Evolutionary conservation across 2,888 invertebrate species (phyloP).

Genomic region (Corbicula japonica): DNA sequence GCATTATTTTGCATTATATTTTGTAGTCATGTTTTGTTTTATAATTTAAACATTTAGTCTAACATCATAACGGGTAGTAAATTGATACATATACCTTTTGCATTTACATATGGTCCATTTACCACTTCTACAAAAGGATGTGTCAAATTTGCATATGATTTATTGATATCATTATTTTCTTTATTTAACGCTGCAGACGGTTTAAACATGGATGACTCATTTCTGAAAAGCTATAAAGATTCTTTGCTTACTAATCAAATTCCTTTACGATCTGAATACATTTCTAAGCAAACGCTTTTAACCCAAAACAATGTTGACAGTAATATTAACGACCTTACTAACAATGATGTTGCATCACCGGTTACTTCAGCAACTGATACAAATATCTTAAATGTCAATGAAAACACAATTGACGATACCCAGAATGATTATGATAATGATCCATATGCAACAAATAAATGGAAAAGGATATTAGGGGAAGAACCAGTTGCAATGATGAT

Average conservation of each 20-base stretch:
- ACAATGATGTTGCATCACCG: slow-evolving; percentile 6
- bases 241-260: slow-evolving; percentile 53
- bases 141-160: no score
- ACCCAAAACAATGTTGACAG: background rate
- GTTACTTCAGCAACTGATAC: background rate
- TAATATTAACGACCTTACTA: background rate
- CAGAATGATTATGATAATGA: background rate
- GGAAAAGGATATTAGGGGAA: slow-evolving; percentile 32
- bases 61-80: no score
- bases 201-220: background rate
- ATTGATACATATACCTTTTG: no score
- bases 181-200: slow-evolving; percentile 8
- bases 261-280: slow-evolving; percentile 17
- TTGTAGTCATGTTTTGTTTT: no score
- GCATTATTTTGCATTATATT: no score
- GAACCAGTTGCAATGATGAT: slow-evolving; percentile 50
- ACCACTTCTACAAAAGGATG: no score
- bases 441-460: background rate
- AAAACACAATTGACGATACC: background rate
- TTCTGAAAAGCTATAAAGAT: slow-evolving; percentile 23
- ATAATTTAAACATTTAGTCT: no score
- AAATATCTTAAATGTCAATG: background rate
- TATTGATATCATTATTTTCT: background rate
- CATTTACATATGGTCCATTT: no score
- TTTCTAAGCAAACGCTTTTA: slow-evolving; percentile 4